Conservation (phyloP, 2,797 vertebrate species). For the Lacerta agilis region DNA sequence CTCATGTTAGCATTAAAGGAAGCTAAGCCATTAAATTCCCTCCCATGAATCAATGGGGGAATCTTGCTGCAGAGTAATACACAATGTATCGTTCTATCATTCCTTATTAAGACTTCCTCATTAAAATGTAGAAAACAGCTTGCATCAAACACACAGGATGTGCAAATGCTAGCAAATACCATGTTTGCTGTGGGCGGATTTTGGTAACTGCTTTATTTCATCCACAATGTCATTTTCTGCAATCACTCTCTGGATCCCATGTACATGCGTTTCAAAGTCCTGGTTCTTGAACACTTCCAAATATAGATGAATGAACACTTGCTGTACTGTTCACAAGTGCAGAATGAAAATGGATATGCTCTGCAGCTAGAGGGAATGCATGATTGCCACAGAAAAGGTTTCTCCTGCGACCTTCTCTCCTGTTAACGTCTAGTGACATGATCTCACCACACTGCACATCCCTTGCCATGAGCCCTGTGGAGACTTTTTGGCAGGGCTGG, state of each 20-base stretch:
- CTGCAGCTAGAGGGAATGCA: background rate
- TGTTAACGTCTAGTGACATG: background rate
- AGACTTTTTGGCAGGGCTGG: too few relatives aligned
- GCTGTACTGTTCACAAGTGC: background rate
- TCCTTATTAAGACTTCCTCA: background rate
- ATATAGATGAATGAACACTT: background rate
- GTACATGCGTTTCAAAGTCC: background rate
- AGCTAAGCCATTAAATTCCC: slow-evolving; percentile 8
- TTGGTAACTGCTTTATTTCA: background rate
- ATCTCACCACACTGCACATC: background rate
- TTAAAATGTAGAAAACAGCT: slow-evolving; percentile 16
- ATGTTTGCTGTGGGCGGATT: background rate
- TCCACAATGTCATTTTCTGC: background rate
- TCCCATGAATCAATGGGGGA: background rate
- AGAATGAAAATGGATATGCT: background rate
- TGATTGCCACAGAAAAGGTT: background rate
- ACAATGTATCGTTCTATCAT: accelerated
- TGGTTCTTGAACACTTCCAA: background rate
- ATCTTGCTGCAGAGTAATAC: slow-evolving; percentile 4
- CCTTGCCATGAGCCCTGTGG: too few relatives aligned
- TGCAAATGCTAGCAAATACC: accelerated
- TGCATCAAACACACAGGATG: background rate
- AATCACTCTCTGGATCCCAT: background rate
- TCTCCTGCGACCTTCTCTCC: background rate
- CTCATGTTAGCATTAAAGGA: slow-evolving; percentile 15